Base-by-base conservation (phyloP, 2,888 invertebrate genomes). In the Melanotus villosus region DNA sequence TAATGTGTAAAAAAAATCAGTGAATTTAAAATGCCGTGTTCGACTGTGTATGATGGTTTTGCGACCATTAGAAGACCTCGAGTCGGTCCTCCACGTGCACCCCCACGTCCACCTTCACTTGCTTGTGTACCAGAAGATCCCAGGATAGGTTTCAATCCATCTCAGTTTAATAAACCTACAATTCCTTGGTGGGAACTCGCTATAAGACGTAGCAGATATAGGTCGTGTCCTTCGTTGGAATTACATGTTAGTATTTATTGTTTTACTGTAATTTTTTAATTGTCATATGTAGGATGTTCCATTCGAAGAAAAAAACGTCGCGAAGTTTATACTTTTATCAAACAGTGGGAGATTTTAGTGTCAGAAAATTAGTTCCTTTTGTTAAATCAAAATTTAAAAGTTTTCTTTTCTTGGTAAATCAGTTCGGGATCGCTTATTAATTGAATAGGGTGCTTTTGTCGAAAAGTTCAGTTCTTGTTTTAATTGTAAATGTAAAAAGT, bases 141-240 rank as follows among this genome's bases (percentile, higher is more conserved):
- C n/a, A 89, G 91, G 83, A 87, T 91, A 68, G 91, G 90, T 32
- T 90, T 89, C 76, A 90, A 90, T 83, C 90, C 91, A 1, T 90
- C 90, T 36, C 83, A 91, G 54, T 85, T 91, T 32, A 87, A 65
- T 14, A 91, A 91, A 78, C 92, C 92, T 26, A 88, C 90, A 65
- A 89, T 95, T 71, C 95, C 95, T 0, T 95, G 95, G 95, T 95
- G 94, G 91, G 95, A 95, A 84, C 84, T 95, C 77, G 95, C 95
- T 38, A 90, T 91, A 77, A 91, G 92, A 75, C 86, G 88, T 54
- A 91, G 91, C 78, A 90, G 94, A 73, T 92, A 95, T 75, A 90
- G 93, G 79, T 94, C 94, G 79, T 95, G 95, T 83, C 94, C 94
- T 50, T 91, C 92, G 72, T 87, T 94, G 74, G 91, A 93, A 87